A percentile compares a stretch with the other conserved stretches of the same genome.
Conservation (phyloP, 2,888 invertebrate species). For the Parochlus steinenii region DNA sequence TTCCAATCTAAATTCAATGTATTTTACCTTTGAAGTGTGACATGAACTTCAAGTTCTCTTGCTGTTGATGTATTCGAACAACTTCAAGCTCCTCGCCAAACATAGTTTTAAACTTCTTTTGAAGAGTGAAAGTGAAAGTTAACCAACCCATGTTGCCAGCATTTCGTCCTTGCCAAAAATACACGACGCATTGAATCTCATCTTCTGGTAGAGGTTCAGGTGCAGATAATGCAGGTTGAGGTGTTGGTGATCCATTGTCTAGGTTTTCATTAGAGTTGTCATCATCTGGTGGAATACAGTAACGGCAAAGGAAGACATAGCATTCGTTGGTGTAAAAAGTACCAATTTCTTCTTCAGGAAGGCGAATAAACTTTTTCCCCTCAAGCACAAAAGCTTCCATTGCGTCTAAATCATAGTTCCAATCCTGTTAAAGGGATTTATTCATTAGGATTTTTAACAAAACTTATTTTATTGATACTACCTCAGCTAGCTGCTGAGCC, state of each 20-base stretch:
- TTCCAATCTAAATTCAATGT: background rate
- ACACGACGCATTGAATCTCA: slow-evolving; percentile 83
- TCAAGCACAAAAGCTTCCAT: slow-evolving; percentile 97
- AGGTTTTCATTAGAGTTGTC: slow-evolving; percentile 36
- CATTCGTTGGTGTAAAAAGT: slow-evolving; percentile 87
- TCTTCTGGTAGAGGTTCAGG: slow-evolving; percentile 23
- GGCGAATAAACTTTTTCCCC: slow-evolving; percentile 89
- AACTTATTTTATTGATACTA: background rate
- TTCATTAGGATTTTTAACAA: background rate
- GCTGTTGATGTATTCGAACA: slow-evolving; percentile 92
- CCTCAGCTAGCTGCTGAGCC: slow-evolving; percentile 61
- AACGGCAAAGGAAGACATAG: slow-evolving; percentile 94
- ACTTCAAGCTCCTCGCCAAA: slow-evolving; percentile 87
- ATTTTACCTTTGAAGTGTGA: slow-evolving; percentile 90
- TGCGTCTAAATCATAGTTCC: slow-evolving; percentile 95
- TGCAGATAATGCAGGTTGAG: too few relatives aligned
- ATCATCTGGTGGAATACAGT: slow-evolving; percentile 63
- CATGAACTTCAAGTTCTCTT: slow-evolving; percentile 96
- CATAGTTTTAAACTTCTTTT: slow-evolving; percentile 77
- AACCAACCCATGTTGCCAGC: slow-evolving; percentile 99
- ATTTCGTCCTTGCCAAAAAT: slow-evolving; percentile 98
- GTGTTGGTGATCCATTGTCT: slow-evolving; percentile 14
- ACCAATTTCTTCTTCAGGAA: slow-evolving; percentile 88
- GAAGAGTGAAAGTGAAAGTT: slow-evolving; percentile 92
- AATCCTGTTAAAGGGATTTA: slow-evolving; percentile 41